Evolutionary conservation across 2,888 invertebrate species (phyloP).

Genomic region (Ctena decussata): DNA sequence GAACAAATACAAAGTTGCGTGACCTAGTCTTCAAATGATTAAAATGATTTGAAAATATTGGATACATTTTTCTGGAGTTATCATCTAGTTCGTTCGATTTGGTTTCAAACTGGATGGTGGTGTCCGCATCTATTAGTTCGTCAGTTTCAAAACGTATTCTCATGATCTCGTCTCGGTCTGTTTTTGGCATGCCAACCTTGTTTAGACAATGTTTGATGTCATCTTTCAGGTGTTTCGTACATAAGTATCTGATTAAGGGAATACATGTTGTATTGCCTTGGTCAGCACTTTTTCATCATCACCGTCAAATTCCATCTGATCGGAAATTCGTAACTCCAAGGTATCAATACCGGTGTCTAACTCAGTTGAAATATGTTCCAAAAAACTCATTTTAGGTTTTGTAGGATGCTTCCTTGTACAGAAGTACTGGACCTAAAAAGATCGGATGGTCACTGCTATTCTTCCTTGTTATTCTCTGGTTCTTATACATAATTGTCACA

Average conservation of each 20-base stretch:
- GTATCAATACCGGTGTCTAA: background rate
- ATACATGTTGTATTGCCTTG: no score
- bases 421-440: slow-evolving; percentile 35
- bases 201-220: background rate
- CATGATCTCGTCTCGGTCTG: background rate
- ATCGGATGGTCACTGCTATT: slow-evolving; percentile 23
- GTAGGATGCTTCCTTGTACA: slow-evolving; percentile 27
- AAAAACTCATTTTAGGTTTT: slow-evolving; percentile 27
- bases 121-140: background rate
- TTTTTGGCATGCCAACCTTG: background rate
- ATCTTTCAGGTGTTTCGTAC: slow-evolving; percentile 32
- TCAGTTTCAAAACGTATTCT: background rate
- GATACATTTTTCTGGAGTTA: background rate
- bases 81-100: background rate
- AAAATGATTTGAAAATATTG: background rate
- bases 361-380: slow-evolving; percentile 25
- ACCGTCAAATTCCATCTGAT: no score
- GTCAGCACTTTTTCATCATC: no score
- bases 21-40: background rate
- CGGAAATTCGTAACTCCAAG: background rate
- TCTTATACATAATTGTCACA: slow-evolving; percentile 29
- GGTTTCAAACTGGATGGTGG: background rate
- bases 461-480: slow-evolving; percentile 27
- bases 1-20: background rate
- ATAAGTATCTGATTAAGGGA: background rate